Evolutionary conservation across 2,888 invertebrate genomes (phyloP).

Genomic region (Pollenia angustigena): DNA sequence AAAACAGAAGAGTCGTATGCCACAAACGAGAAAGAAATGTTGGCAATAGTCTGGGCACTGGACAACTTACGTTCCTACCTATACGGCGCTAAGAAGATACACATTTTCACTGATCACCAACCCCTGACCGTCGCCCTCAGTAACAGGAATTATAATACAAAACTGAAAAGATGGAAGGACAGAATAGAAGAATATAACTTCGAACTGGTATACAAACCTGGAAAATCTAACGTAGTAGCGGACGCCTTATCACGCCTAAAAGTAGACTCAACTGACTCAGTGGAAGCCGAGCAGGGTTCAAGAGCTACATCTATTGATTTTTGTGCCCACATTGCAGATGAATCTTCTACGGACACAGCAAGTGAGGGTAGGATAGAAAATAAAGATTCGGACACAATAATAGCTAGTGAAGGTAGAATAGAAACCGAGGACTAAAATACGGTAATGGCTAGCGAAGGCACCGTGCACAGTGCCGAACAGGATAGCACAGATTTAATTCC

Average conservation of each 20-base stretch:
- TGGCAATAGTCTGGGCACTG: conserved; percentile 43
- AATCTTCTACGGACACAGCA: neutral
- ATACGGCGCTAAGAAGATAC: conserved; percentile 56
- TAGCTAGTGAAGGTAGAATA: neutral
- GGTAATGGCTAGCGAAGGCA: neutral
- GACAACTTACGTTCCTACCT: conserved; percentile 17
- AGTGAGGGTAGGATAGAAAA: neutral
- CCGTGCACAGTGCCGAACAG: conserved; percentile 69
- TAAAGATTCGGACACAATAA: neutral
- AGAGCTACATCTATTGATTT: neutral
- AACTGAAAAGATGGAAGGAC: conserved; percentile 13
- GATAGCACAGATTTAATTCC: conserved; percentile 63
- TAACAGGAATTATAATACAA: conserved; percentile 49
- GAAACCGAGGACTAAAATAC: neutral
- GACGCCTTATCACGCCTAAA: conserved; percentile 37
- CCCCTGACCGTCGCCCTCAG: conserved; percentile 7
- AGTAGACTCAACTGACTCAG: conserved; percentile 27
- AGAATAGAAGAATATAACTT: too few relatives aligned
- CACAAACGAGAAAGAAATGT: conserved; percentile 52
- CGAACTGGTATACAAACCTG: too few relatives aligned
- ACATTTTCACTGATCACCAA: too few relatives aligned
- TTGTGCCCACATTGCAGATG: neutral
- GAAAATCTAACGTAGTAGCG: too few relatives aligned
- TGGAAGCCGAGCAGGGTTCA: neutral
- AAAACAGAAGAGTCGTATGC: conserved; percentile 47